A percentile compares a stretch with the other conserved stretches of the same genome.
These are phyloP conservation scores for Arenicola marina DNA, from an alignment of 2,888 invertebrate genomes.

Conservation along the genomic window DNA sequence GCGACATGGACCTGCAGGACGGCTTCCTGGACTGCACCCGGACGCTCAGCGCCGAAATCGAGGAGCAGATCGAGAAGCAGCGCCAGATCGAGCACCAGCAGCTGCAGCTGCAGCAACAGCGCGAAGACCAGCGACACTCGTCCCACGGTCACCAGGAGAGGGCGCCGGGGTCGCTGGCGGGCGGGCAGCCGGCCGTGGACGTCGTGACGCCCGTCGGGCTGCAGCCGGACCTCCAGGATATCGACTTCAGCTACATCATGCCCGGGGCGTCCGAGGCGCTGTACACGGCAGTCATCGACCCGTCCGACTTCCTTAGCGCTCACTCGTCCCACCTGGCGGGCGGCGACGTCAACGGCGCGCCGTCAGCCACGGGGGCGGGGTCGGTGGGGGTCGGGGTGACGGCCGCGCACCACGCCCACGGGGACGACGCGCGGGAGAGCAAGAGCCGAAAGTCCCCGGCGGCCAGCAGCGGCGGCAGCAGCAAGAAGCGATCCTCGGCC, in stretches of 20 bases:
- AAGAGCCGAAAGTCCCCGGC: background rate
- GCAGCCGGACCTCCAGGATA: constrained; percentile 1
- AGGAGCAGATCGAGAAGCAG: constrained; percentile 1
- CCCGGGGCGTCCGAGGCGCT: background rate
- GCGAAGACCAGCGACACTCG: background rate
- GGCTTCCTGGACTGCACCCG: background rate
- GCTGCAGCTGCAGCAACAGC: background rate
- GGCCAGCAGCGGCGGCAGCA: background rate
- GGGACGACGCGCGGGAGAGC: no score
- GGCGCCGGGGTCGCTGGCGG: no score
- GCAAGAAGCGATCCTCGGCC: background rate
- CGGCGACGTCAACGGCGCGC: no score
- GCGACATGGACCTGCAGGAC: background rate
- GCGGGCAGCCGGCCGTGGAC: background rate
- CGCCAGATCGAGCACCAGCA: background rate
- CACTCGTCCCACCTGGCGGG: no score
- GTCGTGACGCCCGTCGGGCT: background rate
- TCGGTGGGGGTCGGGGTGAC: no score
- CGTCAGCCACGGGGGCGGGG: no score
- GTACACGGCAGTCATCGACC: no score
- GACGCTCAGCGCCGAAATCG: background rate
- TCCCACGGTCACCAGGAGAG: no score
- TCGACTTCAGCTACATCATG: background rate
- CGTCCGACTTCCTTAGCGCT: no score
- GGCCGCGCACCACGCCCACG: no score